Evolutionary conservation across 2,888 invertebrate genomes (phyloP), one percentile per base, ranked within the genome.

Genomic region (Eupithecia insigniata): DNA sequence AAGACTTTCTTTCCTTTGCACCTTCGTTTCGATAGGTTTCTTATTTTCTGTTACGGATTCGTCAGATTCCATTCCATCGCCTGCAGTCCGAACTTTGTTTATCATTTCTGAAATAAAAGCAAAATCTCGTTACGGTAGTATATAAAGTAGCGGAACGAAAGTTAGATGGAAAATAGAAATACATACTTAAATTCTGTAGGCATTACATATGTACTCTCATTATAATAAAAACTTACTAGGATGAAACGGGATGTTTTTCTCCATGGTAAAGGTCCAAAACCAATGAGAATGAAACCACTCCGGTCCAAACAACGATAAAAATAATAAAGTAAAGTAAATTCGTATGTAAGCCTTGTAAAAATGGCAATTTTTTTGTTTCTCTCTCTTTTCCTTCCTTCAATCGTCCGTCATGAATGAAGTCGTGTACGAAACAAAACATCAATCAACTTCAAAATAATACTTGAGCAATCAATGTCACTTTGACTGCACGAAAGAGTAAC

Each of bases 31-130:
- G 28, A 43, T 22, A 51, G 78, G 58, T 80, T 75, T 81, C 79
- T 83, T 85, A n/a, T 82, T 81, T 82, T 90, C 91, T 58, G 80
- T 85, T 77, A 81, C 82, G 74, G 79, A 84, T 80, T 82, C 90
- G 77, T 95, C 90, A 72, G 95, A 95, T 89, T 96, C 96, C 97
- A 97, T 97, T 69, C 97, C 97, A 94, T 97, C 97, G 0, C 97
- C 97, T 71, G 96, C 96, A 0, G 97, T 97, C 79, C 97, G 88
- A 66, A 89, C 88, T 83, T 92, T 93, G 75, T 81, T 88, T 86
- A 91, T 89, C 77, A 90, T 90, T 89, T 90, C 93, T 93, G 82
- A 65, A 74, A 74, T 66, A 74, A 60, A 55, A 67, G 46, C n/a
- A 70, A 55, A 76, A 55, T 72, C 71, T 58, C 72, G 68, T n/a